Evolutionary conservation across 2,888 invertebrate genomes (phyloP).

Genomic region (Drosophila mimica): DNA sequence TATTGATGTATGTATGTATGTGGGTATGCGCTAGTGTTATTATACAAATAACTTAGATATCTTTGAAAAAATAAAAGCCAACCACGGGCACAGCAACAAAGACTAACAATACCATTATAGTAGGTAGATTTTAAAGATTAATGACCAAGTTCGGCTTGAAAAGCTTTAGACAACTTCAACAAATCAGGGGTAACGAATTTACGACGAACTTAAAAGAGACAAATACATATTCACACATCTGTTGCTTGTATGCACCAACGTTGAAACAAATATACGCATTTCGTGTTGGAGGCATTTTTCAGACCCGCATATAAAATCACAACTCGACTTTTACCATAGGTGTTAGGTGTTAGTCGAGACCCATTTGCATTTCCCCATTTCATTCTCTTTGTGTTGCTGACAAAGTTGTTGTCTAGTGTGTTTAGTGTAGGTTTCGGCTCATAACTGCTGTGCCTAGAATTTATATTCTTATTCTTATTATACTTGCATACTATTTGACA

Average conservation of each 20-base stretch:
- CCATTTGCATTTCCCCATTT: neutral
- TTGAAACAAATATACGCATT: conserved; percentile 2
- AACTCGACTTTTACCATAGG: neutral
- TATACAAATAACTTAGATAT: conserved; percentile 26
- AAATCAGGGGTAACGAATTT: conserved; percentile 57
- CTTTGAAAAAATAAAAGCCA: conserved; percentile 37
- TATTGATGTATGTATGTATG: conserved; percentile 14
- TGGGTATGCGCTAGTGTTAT: conserved; percentile 1
- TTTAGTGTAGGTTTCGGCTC: neutral
- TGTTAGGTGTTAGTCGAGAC: neutral
- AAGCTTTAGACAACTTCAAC: conserved; percentile 54
- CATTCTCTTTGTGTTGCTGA: neutral
- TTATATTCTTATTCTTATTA: neutral
- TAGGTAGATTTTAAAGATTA: conserved; percentile 78
- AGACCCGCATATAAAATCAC: conserved; percentile 24
- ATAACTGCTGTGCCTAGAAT: neutral
- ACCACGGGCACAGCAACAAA: conserved; percentile 27
- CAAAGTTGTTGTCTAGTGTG: neutral
- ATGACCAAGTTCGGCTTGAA: conserved; percentile 68
- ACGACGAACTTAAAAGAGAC: conserved; percentile 51
- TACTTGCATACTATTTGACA: neutral
- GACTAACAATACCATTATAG: conserved; percentile 64
- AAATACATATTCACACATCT: conserved; percentile 15
- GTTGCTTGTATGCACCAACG: neutral
- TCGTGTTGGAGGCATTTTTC: conserved; percentile 6